phyloP scores from a whole-genome alignment of 2,797 vertebrate species.

The Cryptoprocta ferox region DNA sequence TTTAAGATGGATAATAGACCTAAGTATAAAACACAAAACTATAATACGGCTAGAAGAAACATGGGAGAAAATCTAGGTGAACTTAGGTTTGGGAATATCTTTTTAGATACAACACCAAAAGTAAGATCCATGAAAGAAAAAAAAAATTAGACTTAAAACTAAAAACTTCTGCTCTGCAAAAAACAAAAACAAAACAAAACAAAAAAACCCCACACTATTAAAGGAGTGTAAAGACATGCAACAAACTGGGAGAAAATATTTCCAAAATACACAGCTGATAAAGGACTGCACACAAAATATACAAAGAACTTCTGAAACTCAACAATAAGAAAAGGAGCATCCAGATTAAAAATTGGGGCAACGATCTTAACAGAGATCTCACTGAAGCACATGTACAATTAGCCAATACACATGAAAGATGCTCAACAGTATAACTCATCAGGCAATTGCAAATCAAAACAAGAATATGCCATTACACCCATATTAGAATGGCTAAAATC shows the following conservation, averaged over 20 bases:
- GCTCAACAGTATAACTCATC: not conserved
- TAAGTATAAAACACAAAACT: not conserved
- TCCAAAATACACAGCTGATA: not conserved
- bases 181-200: not conserved
- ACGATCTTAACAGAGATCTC: not conserved
- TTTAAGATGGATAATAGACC: not conserved
- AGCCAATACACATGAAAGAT: not conserved
- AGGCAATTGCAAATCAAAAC: not conserved
- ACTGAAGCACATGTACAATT: not conserved
- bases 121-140: not conserved
- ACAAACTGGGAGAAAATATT: not conserved
- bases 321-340: not conserved
- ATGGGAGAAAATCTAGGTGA: not conserved
- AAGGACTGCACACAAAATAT: not conserved
- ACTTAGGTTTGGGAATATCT: not conserved
- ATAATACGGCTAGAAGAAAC: not conserved
- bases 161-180: not conserved
- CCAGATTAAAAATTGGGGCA: not conserved
- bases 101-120: not conserved
- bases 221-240: not conserved
- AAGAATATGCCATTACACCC: not conserved
- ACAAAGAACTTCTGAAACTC: not conserved
- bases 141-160: not conserved
- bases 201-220: not conserved
- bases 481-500: not conserved